These are phyloP conservation scores for Phymatocera aterrima DNA, from an alignment of 2,888 invertebrate species.

Conservation along the genomic window DNA sequence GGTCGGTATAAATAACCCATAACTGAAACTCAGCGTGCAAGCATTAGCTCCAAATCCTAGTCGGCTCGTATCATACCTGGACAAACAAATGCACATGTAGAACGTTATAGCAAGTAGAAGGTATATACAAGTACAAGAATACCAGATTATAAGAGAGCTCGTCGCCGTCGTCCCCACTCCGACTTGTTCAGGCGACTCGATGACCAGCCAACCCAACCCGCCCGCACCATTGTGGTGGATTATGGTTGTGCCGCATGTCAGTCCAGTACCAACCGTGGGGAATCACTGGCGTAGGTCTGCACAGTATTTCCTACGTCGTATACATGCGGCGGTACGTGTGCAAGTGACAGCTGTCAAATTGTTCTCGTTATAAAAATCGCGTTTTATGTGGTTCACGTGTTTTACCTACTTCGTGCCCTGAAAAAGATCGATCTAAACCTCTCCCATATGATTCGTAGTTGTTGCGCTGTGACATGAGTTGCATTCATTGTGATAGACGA, in stretches of 20 bases:
- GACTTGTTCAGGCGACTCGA: constrained; percentile 39
- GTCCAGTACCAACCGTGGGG: constrained; percentile 68
- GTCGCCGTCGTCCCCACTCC: constrained; percentile 27
- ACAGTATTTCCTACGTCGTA: constrained; percentile 1
- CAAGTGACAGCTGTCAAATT: constrained; percentile 35
- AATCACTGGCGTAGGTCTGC: constrained; percentile 59
- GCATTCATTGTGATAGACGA: background rate
- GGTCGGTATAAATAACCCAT: background rate
- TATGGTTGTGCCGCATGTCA: constrained; percentile 65
- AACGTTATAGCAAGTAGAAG: background rate
- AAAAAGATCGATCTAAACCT: background rate
- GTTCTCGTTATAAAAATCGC: background rate
- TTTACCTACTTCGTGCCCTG: background rate
- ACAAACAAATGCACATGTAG: background rate
- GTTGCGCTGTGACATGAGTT: background rate
- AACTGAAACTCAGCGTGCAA: background rate
- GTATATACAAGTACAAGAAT: background rate
- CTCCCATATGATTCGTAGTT: background rate
- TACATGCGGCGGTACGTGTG: background rate
- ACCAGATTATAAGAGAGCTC: background rate
- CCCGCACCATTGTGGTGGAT: constrained; percentile 37
- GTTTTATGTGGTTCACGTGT: background rate
- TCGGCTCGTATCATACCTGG: background rate
- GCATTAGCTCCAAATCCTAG: background rate
- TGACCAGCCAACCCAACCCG: constrained; percentile 44